Percentiles rank a stretch among this genome's conserved stretches.
Conservation (phyloP, 2,797 vertebrate species). For the Galago senegalensis region DNA sequence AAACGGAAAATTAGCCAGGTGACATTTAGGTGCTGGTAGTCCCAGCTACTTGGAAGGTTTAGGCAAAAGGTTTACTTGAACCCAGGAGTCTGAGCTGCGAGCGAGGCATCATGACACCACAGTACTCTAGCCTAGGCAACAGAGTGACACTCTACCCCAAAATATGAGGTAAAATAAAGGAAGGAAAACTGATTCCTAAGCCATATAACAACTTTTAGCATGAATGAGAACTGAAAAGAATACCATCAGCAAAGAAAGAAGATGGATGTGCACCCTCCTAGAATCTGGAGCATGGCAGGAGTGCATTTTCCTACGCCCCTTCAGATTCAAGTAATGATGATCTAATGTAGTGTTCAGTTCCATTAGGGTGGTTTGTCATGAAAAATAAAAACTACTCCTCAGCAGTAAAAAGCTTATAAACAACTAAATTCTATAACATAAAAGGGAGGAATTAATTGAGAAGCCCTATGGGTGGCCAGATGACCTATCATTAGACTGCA, state of each 20-base stretch:
- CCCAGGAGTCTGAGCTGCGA: too few relatives aligned
- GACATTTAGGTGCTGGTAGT: too few relatives aligned
- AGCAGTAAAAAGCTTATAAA: not conserved
- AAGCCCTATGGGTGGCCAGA: not conserved
- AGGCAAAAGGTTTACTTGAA: too few relatives aligned
- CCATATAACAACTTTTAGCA: not conserved
- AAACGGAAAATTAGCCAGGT: too few relatives aligned
- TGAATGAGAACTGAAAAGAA: not conserved
- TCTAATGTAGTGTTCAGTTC: not conserved
- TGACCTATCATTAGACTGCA: not conserved
- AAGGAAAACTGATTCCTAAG: not conserved
- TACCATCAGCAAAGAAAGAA: not conserved
- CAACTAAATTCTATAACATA: not conserved
- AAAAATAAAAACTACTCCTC: slow-evolving; percentile 35
- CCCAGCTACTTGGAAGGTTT: too few relatives aligned
- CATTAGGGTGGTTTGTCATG: not conserved
- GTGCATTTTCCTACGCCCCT: not conserved
- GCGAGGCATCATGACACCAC: too few relatives aligned
- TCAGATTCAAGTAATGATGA: not conserved
- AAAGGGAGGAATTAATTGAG: not conserved
- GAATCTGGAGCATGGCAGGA: not conserved
- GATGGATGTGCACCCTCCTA: not conserved
- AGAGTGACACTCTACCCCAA: too few relatives aligned
- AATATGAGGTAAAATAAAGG: not conserved
- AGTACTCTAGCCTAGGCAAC: too few relatives aligned